These are phyloP conservation scores for Osedax frankpressi DNA, from an alignment of 2,888 invertebrate species.

Conservation along the genomic window DNA sequence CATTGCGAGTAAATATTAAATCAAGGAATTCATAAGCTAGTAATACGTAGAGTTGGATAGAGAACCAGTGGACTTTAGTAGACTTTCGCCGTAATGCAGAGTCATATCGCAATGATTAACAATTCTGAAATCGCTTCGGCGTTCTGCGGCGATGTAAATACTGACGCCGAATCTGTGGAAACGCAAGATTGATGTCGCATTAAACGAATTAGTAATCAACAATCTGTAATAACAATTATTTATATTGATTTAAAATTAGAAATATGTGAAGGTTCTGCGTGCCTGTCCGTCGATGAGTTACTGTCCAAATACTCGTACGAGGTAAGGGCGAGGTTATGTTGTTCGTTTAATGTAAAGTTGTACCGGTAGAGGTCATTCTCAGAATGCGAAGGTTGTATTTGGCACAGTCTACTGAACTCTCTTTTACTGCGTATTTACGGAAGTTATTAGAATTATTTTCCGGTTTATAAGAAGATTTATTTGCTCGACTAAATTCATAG, in stretches of 20 bases:
- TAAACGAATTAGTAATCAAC: no score
- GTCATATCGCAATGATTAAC: neutral
- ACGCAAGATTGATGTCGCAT: no score
- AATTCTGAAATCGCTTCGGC: neutral
- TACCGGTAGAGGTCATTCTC: neutral
- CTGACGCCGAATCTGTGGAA: neutral
- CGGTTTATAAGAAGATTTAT: no score
- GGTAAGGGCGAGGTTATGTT: neutral
- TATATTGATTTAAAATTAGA: neutral
- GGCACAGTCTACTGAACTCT: neutral
- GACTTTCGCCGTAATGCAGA: neutral
- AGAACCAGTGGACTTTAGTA: neutral
- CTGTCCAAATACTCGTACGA: neutral
- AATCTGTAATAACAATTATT: no score
- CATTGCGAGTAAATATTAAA: no score
- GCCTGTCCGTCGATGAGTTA: neutral
- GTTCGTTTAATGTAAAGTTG: neutral
- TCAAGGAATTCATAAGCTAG: no score
- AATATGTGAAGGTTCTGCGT: neutral
- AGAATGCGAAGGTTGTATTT: neutral
- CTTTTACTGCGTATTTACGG: neutral
- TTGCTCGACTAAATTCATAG: no score
- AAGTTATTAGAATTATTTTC: no score
- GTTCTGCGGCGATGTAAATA: neutral
- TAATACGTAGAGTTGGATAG: no score